phyloP scores from a whole-genome alignment of 2,797 vertebrate genomes.

The Rhincodon typus region DNA sequence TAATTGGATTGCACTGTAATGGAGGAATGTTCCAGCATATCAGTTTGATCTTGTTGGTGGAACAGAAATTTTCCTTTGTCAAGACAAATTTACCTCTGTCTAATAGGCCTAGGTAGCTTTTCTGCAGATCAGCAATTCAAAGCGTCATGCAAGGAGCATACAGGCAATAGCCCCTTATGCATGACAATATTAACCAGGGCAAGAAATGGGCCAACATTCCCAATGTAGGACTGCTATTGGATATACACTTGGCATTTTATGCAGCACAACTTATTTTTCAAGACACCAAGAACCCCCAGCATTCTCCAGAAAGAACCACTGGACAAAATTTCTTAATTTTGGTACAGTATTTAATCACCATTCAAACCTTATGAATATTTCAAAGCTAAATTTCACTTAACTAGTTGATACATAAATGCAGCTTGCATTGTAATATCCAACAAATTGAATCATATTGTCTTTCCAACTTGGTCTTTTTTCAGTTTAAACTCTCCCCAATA shows the following conservation, averaged over 20 bases:
- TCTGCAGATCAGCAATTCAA: neutral
- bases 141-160: neutral
- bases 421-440: too few relatives aligned
- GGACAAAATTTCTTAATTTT: too few relatives aligned
- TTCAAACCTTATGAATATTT: too few relatives aligned
- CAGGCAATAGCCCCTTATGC: neutral
- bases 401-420: too few relatives aligned
- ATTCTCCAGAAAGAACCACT: too few relatives aligned
- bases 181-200: neutral
- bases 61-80: neutral
- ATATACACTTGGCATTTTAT: neutral
- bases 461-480: too few relatives aligned
- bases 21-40: neutral
- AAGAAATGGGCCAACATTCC: neutral
- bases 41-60: neutral
- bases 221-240: neutral
- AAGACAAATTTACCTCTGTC: neutral
- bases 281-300: too few relatives aligned
- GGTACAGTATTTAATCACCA: too few relatives aligned
- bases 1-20: neutral
- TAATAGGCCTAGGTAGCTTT: neutral
- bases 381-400: too few relatives aligned
- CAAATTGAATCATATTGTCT: too few relatives aligned
- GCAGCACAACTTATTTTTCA: too few relatives aligned
- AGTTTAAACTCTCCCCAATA: too few relatives aligned